These are phyloP conservation scores for Blera fallax DNA, from an alignment of 2,888 invertebrate genomes.

Conservation along the genomic window DNA sequence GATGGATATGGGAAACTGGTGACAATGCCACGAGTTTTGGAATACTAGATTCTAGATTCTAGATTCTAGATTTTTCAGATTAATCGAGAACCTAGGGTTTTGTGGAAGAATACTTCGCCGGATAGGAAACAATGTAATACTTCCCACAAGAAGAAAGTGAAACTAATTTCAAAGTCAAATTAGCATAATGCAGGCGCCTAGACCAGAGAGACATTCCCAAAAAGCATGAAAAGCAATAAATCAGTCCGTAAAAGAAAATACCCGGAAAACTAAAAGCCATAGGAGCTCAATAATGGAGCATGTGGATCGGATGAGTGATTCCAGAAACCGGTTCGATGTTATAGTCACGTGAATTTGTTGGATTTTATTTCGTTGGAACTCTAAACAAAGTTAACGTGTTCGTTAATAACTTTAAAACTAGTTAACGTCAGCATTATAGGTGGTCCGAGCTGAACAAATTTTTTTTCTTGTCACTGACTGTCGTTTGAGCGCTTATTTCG, in stretches of 20 bases:
- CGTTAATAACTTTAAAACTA: not conserved
- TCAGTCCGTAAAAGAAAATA: not conserved
- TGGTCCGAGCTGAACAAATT: not conserved
- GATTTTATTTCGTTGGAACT: not conserved
- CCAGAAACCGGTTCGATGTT: not conserved
- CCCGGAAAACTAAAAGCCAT: not conserved
- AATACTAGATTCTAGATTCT: constrained; percentile 25
- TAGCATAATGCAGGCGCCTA: not conserved
- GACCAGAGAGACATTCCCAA: not conserved
- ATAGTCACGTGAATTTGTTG: not conserved
- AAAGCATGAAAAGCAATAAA: not conserved
- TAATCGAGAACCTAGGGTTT: not conserved
- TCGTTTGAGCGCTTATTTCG: not conserved
- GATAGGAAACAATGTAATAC: constrained; percentile 4
- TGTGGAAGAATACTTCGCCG: not conserved
- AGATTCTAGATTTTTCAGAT: constrained; percentile 9
- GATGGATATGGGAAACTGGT: constrained; percentile 56
- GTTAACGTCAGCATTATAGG: not conserved
- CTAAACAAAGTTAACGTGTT: not conserved
- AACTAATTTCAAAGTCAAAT: not conserved
- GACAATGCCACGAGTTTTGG: constrained; percentile 43
- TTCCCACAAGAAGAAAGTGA: constrained; percentile 14
- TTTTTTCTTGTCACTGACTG: not conserved
- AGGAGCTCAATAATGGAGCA: not conserved
- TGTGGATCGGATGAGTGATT: not conserved